Conservation (phyloP, 2,888 invertebrate species). For the Melikaiella ostensackeni region DNA sequence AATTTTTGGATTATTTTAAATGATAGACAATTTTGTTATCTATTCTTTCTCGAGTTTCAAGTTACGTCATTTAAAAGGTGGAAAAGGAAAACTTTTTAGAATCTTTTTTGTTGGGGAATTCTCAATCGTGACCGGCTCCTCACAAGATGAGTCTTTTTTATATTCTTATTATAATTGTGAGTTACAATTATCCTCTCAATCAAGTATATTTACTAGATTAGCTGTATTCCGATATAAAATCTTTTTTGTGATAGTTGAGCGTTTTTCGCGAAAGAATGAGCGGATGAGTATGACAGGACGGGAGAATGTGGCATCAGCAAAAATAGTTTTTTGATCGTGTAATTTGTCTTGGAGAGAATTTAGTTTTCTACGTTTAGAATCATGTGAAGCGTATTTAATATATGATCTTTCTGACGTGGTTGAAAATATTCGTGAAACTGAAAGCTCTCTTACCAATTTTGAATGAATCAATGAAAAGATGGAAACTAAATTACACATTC, state of each 20-base stretch:
- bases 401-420: conserved; percentile 13
- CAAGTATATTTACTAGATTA: conserved; percentile 55
- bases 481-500: background rate
- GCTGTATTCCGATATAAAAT: conserved; percentile 51
- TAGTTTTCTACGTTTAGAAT: conserved; percentile 4
- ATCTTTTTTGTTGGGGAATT: conserved; percentile 21
- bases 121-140: conserved; percentile 40
- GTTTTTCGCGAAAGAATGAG: conserved; percentile 46
- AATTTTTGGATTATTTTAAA: background rate
- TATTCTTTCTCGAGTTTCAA: conserved; percentile 3
- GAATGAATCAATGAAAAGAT: background rate
- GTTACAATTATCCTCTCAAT: conserved; percentile 50
- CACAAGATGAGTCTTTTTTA: conserved; percentile 48
- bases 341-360: conserved; percentile 17
- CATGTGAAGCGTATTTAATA: conserved; percentile 51
- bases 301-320: conserved; percentile 19
- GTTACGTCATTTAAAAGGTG: conserved; percentile 16
- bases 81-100: background rate
- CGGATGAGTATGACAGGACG: conserved; percentile 43
- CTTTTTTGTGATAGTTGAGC: conserved; percentile 52
- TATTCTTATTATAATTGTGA: conserved; percentile 52
- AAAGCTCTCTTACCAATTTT: background rate
- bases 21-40: background rate
- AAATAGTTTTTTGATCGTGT: background rate
- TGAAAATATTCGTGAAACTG: background rate